phyloP scores from a whole-genome alignment of 2,888 invertebrate genomes.

The Cryptops parisi region DNA sequence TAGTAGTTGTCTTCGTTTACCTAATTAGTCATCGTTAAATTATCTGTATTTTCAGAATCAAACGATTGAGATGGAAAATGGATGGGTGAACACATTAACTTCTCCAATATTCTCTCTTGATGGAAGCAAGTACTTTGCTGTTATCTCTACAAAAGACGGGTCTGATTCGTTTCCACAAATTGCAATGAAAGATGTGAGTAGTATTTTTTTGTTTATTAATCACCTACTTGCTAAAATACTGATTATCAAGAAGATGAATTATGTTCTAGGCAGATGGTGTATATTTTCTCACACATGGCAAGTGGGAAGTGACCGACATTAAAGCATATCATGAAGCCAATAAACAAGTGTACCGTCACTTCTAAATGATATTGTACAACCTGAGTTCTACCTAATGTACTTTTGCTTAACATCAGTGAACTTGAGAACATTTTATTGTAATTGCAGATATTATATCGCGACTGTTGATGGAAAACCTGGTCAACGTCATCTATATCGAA shows the following conservation, averaged over 20 bases:
- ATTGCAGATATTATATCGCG: constrained; percentile 71
- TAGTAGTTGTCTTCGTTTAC: too few relatives aligned
- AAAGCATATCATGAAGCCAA: constrained; percentile 16
- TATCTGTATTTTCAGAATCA: too few relatives aligned
- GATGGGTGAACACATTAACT: constrained; percentile 69
- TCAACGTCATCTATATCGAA: constrained; percentile 72
- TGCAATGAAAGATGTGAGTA: constrained; percentile 11
- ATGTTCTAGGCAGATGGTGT: constrained; percentile 4
- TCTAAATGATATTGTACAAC: too few relatives aligned
- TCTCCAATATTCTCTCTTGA: constrained; percentile 51
- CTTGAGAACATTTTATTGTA: too few relatives aligned
- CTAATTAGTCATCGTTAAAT: too few relatives aligned
- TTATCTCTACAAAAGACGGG: constrained; percentile 60
- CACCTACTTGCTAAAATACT: too few relatives aligned
- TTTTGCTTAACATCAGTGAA: too few relatives aligned
- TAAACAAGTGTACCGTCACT: constrained; percentile 18
- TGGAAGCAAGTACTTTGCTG: constrained; percentile 53
- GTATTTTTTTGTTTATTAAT: too few relatives aligned
- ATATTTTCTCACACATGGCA: constrained; percentile 42
- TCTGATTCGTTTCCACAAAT: constrained; percentile 69
- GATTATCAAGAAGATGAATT: too few relatives aligned
- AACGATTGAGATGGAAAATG: too few relatives aligned
- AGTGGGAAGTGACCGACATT: constrained; percentile 55
- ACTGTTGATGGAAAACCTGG: constrained; percentile 71
- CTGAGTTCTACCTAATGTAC: too few relatives aligned